Evolutionary conservation across 2,888 invertebrate species (phyloP).

Genomic region (Oscheius sp.): DNA sequence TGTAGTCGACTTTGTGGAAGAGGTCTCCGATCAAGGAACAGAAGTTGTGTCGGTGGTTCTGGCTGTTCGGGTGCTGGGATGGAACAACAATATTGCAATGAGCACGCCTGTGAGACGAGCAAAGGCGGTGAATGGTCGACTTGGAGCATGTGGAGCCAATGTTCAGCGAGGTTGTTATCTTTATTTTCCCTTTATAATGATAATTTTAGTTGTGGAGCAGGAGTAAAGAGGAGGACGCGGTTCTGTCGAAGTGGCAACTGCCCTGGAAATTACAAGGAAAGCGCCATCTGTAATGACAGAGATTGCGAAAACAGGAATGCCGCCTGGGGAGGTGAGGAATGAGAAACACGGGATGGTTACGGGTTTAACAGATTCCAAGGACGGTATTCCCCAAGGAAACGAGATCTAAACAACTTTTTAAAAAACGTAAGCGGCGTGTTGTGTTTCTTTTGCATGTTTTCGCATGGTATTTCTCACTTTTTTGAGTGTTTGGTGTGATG

Average conservation of each 20-base stretch:
- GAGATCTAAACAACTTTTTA: conserved; percentile 18
- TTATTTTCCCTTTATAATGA: no score
- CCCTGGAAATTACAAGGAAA: conserved; percentile 66
- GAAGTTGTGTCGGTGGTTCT: conserved; percentile 59
- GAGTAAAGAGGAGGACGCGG: conserved; percentile 68
- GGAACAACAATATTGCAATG: conserved; percentile 71
- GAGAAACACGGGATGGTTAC: conserved; percentile 5
- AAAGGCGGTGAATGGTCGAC: conserved; percentile 54
- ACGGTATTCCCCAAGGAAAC: conserved; percentile 10
- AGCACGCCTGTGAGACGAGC: conserved; percentile 62
- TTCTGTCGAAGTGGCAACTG: conserved; percentile 68
- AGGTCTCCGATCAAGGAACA: conserved; percentile 66
- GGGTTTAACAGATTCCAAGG: conserved; percentile 22
- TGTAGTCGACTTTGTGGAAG: conserved; percentile 68
- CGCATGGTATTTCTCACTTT: background rate
- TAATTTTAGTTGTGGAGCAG: conserved; percentile 70
- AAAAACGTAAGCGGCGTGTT: conserved; percentile 14
- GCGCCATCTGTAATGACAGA: conserved; percentile 66
- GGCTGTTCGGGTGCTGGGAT: conserved; percentile 63
- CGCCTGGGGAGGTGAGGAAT: conserved; percentile 70
- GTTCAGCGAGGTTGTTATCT: no score
- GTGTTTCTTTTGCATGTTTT: background rate
- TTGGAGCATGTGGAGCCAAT: conserved; percentile 58
- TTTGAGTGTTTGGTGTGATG: conserved; percentile 7
- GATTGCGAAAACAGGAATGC: conserved; percentile 67